Evolutionary conservation across 2,797 vertebrate species (phyloP).

Genomic region (Gorsachius magnificus): DNA sequence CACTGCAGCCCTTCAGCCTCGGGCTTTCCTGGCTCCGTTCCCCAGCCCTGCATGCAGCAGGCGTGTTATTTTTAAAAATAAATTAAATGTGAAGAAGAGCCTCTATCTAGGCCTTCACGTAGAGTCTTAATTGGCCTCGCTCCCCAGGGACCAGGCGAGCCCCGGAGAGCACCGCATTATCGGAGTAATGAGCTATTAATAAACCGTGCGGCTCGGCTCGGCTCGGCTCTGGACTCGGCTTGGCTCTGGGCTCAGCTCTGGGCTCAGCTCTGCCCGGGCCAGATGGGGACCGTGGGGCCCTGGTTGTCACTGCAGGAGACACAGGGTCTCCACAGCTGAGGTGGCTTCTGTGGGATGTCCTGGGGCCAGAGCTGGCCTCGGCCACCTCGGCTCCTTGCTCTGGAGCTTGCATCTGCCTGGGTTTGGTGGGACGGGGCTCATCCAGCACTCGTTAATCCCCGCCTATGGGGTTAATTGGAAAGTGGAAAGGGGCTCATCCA

Average conservation of each 20-base stretch:
- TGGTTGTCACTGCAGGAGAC: background rate
- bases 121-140: background rate
- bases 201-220: fast-evolving
- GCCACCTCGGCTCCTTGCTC: background rate
- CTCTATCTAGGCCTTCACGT: constrained; percentile 26
- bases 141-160: background rate
- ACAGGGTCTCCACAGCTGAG: fast-evolving
- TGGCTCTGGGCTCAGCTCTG: background rate
- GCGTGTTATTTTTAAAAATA: constrained; percentile 30
- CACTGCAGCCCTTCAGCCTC: background rate
- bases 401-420: fast-evolving
- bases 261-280: background rate
- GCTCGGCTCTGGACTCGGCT: background rate
- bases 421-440: background rate
- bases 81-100: background rate
- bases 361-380: background rate
- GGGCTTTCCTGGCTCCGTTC: background rate
- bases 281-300: fast-evolving
- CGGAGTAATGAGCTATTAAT: constrained; percentile 26
- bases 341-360: background rate
- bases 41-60: background rate
- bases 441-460: no score
- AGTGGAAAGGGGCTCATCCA: no score
- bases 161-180: background rate
- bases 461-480: no score